Evolutionary conservation across 2,888 invertebrate genomes (phyloP).

Genomic region (Microplitis manilae): DNA sequence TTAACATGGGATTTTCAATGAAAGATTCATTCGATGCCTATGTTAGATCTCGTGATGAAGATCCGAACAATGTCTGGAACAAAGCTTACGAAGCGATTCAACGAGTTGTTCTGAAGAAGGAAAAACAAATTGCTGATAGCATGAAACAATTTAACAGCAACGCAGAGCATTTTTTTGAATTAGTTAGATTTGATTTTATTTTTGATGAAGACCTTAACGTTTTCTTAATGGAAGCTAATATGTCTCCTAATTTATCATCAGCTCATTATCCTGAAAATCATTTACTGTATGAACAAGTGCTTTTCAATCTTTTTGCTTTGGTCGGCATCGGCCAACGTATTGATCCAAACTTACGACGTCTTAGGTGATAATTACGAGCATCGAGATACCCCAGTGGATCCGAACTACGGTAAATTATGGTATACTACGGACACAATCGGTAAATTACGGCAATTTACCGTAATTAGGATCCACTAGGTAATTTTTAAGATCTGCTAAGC

Average conservation of each 20-base stretch:
- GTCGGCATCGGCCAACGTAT: slow-evolving; percentile 80
- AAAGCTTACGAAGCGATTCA: slow-evolving; percentile 86
- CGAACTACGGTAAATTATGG: too few relatives aligned
- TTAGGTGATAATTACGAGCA: slow-evolving; percentile 66
- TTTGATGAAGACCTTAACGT: slow-evolving; percentile 90
- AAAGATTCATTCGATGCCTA: slow-evolving; percentile 89
- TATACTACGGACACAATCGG: too few relatives aligned
- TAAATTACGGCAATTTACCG: too few relatives aligned
- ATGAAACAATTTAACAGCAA: slow-evolving; percentile 68
- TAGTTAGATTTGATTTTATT: slow-evolving; percentile 95
- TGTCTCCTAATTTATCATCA: slow-evolving; percentile 97
- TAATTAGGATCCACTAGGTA: neutral
- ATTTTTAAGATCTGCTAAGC: neutral
- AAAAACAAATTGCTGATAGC: slow-evolving; percentile 78
- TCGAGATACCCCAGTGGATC: too few relatives aligned
- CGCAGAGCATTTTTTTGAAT: slow-evolving; percentile 87
- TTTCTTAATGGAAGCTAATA: slow-evolving; percentile 95
- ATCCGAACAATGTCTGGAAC: slow-evolving; percentile 84
- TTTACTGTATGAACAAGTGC: slow-evolving; percentile 91
- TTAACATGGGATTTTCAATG: slow-evolving; percentile 84
- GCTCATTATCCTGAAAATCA: slow-evolving; percentile 92
- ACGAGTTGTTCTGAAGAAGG: slow-evolving; percentile 80
- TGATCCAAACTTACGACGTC: slow-evolving; percentile 67
- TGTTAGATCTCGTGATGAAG: slow-evolving; percentile 77
- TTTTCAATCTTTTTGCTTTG: slow-evolving; percentile 86